Percentiles rank a stretch among this genome's conserved stretches.
phyloP scores from a whole-genome alignment of 2,888 invertebrate genomes.

The Andrena fulva region DNA sequence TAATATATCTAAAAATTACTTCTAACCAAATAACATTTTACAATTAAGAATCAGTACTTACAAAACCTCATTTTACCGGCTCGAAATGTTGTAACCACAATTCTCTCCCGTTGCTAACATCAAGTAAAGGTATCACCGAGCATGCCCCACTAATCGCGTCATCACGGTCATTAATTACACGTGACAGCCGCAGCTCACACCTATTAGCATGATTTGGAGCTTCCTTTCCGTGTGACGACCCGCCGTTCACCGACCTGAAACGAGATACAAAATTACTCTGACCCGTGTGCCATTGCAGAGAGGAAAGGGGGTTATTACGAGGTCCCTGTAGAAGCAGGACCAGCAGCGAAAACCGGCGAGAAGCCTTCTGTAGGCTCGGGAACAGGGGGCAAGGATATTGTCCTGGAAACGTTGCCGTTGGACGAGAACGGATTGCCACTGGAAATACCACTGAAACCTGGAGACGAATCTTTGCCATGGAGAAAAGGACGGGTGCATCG shows the following conservation, averaged over 20 bases:
- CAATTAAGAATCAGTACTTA: too few relatives aligned
- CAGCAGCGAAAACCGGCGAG: constrained; percentile 78
- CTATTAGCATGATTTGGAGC: constrained; percentile 26
- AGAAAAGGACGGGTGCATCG: constrained; percentile 80
- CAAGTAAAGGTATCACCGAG: not conserved
- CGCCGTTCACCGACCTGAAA: constrained; percentile 3
- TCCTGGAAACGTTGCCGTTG: constrained; percentile 66
- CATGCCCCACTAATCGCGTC: constrained; percentile 2
- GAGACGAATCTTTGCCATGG: constrained; percentile 87
- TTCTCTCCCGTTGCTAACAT: not conserved
- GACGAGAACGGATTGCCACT: constrained; percentile 85
- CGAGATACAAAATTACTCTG: constrained; percentile 35
- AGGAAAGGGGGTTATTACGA: constrained; percentile 85
- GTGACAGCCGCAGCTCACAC: not conserved
- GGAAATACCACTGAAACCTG: constrained; percentile 81
- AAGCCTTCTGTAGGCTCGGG: constrained; percentile 73
- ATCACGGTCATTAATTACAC: not conserved
- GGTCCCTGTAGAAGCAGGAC: constrained; percentile 81
- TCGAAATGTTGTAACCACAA: not conserved
- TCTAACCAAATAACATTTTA: too few relatives aligned
- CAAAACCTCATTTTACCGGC: too few relatives aligned
- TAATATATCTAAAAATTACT: too few relatives aligned
- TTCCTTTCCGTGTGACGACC: constrained; percentile 21
- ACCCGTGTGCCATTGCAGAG: constrained; percentile 83
- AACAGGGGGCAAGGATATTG: constrained; percentile 69